These are phyloP conservation scores for Chionodraco myersi DNA, from an alignment of 2,113 vertebrate genomes.

Conservation along the genomic window DNA sequence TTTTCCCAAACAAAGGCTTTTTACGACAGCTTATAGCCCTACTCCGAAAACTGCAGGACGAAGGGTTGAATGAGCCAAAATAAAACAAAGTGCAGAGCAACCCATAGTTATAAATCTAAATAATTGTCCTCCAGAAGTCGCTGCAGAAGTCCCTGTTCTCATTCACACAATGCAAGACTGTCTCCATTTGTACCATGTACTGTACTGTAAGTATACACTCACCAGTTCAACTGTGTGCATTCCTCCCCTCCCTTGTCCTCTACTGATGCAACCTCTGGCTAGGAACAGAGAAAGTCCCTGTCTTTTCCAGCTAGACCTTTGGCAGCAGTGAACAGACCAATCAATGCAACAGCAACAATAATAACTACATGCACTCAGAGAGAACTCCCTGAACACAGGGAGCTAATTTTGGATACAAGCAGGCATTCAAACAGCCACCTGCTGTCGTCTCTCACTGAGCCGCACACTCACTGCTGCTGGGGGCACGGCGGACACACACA, in stretches of 20 bases:
- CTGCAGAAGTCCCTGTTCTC: background rate
- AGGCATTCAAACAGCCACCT: conserved; percentile 65
- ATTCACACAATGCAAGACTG: conserved; percentile 14
- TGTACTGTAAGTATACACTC: conserved; percentile 18
- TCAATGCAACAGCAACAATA: conserved; percentile 60
- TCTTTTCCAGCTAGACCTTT: background rate
- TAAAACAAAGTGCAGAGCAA: conserved; percentile 13
- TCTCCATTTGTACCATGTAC: conserved; percentile 23
- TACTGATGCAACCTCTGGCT: conserved; percentile 30
- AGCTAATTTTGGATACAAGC: conserved; percentile 71
- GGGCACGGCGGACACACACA: background rate
- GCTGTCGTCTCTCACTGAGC: conserved; percentile 66
- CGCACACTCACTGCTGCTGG: conserved; percentile 28
- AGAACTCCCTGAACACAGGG: conserved; percentile 45
- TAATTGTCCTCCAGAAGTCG: background rate
- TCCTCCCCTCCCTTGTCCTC: conserved; percentile 8
- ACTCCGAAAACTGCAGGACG: conserved; percentile 52
- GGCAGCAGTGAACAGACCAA: conserved; percentile 41
- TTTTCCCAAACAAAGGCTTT: conserved; percentile 91
- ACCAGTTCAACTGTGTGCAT: conserved; percentile 18
- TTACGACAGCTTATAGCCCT: conserved; percentile 75
- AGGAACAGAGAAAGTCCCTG: conserved; percentile 17
- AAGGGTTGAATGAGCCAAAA: conserved; percentile 15
- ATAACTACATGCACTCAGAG: conserved; percentile 50
- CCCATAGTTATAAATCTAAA: background rate